Evolutionary conservation across 2,888 invertebrate species (phyloP).

Genomic region (Lasioglossum morio): DNA sequence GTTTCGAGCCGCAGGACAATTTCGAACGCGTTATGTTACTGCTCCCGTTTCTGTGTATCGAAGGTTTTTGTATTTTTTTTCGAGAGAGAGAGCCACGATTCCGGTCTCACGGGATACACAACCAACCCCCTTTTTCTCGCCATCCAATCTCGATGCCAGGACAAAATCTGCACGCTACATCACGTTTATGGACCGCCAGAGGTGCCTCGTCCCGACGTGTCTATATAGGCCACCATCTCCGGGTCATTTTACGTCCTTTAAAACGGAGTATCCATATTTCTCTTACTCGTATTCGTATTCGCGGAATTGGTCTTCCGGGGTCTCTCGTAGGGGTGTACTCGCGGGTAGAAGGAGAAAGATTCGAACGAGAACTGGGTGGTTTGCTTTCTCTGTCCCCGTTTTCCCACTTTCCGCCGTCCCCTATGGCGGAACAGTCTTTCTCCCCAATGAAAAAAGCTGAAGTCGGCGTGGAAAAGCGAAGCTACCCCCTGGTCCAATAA

Average conservation of each 20-base stretch:
- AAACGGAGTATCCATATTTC: constrained; percentile 81
- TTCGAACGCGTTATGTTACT: not conserved
- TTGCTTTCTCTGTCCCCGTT: constrained; percentile 41
- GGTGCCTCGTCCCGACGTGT: constrained; percentile 70
- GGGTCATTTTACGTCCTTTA: constrained; percentile 80
- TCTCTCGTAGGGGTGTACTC: constrained; percentile 46
- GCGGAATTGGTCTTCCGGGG: constrained; percentile 80
- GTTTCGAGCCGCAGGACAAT: not conserved
- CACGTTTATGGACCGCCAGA: constrained; percentile 79
- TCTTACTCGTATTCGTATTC: constrained; percentile 74
- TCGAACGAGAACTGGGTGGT: not conserved
- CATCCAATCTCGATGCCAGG: constrained; percentile 73
- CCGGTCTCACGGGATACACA: constrained; percentile 49
- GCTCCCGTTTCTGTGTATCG: not conserved
- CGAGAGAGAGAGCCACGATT: constrained; percentile 46
- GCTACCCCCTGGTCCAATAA: constrained; percentile 70
- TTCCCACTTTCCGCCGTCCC: constrained; percentile 43
- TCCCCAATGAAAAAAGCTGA: constrained; percentile 61
- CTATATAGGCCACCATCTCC: constrained; percentile 76
- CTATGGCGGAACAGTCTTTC: constrained; percentile 48
- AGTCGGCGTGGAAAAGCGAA: constrained; percentile 58
- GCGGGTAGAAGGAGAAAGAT: constrained; percentile 8
- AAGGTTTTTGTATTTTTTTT: constrained; percentile 3
- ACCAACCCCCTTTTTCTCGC: constrained; percentile 22
- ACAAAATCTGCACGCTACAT: constrained; percentile 74